Evolutionary conservation across 2,797 vertebrate species (phyloP).

Genomic region (Loris lydekkerianus): DNA sequence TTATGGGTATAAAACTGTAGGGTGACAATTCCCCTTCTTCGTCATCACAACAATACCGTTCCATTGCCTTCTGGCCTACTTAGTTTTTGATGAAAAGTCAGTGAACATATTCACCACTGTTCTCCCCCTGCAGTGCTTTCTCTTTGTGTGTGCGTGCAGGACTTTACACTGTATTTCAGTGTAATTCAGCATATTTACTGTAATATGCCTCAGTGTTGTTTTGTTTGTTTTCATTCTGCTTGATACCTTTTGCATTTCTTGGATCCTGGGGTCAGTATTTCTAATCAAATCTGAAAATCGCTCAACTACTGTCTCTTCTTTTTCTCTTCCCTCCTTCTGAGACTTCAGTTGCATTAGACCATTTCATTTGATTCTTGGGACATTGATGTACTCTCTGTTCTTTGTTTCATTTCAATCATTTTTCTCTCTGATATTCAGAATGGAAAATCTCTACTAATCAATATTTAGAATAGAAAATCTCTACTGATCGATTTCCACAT

Average conservation of each 20-base stretch:
- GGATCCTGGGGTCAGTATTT: slow-evolving; percentile 29
- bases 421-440: background rate
- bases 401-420: background rate
- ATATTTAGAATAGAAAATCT: background rate
- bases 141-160: no score
- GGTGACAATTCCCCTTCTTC: background rate
- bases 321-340: background rate
- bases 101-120: background rate
- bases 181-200: slow-evolving; percentile 31
- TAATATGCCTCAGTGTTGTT: background rate
- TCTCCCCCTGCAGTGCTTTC: background rate
- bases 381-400: background rate
- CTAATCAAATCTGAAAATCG: slow-evolving; percentile 1
- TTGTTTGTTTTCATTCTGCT: slow-evolving; percentile 27
- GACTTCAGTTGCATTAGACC: background rate
- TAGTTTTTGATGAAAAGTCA: slow-evolving; percentile 8
- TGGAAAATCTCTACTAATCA: background rate
- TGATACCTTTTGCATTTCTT: slow-evolving; percentile 19
- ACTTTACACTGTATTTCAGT: slow-evolving; percentile 7
- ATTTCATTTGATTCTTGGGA: background rate
- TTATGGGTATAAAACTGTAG: background rate
- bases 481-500: background rate
- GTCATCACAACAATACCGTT: background rate
- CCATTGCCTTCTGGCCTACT: background rate
- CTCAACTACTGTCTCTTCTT: background rate